Evolutionary conservation across 2,797 vertebrate species (phyloP).

Genomic region (Thripadectes ignobilis): DNA sequence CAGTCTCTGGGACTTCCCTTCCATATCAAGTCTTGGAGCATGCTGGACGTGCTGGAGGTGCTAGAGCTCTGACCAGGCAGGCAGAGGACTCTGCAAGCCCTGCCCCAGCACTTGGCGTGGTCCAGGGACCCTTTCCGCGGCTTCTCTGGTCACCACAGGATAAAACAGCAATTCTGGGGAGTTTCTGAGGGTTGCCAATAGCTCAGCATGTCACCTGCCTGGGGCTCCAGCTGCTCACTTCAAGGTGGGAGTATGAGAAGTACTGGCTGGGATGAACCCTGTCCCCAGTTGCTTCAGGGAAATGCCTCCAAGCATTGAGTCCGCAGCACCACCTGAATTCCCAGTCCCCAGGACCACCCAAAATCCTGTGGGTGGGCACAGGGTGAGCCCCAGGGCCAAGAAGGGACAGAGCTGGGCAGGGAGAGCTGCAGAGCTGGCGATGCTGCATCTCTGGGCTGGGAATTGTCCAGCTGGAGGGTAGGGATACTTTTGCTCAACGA

Average conservation of each 20-base stretch:
- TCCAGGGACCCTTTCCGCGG: background rate
- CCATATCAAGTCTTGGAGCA: background rate
- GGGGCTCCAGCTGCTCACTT: background rate
- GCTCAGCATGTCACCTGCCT: background rate
- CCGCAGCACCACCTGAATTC: background rate
- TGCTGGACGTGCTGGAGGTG: accelerated
- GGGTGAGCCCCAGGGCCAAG: background rate
- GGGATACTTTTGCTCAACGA: background rate
- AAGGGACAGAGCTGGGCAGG: accelerated
- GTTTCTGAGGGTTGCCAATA: background rate
- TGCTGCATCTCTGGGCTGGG: background rate
- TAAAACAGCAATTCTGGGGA: background rate
- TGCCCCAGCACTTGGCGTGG: background rate
- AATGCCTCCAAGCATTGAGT: background rate
- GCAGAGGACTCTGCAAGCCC: background rate
- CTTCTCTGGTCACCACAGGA: background rate
- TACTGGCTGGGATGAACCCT: background rate
- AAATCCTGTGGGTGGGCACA: background rate
- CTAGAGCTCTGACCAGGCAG: accelerated
- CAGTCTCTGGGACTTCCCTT: accelerated
- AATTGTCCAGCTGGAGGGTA: background rate
- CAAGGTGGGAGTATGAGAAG: background rate
- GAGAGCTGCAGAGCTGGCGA: background rate
- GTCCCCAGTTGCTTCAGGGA: background rate
- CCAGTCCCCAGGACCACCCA: accelerated